Conservation (phyloP, 2,113 vertebrate species). For the Thoracochromis brauschi region DNA sequence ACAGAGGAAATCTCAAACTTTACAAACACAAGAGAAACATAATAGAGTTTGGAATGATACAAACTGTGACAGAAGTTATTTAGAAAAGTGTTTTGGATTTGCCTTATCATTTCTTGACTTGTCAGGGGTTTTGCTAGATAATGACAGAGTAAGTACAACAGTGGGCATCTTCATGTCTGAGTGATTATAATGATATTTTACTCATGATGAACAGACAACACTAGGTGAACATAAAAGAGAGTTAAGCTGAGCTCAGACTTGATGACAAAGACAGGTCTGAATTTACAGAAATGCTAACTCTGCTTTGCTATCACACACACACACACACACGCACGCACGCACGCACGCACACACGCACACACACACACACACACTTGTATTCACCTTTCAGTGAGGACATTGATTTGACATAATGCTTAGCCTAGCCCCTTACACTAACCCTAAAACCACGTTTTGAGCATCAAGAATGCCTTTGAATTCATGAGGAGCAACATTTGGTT, state of each 20-base stretch:
- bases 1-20: not conserved
- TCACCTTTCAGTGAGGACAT: not conserved
- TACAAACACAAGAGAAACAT: not conserved
- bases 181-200: not conserved
- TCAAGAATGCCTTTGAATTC: not conserved
- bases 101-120: not conserved
- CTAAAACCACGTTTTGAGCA: not conserved
- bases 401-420: not conserved
- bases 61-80: not conserved
- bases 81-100: not conserved
- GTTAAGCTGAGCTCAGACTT: not conserved
- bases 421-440: not conserved
- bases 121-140: not conserved
- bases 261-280: not conserved
- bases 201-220: not conserved
- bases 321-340: accelerated
- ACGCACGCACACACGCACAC: accelerated
- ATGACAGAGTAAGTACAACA: not conserved
- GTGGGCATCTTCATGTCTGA: not conserved
- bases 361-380: not conserved
- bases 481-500: not conserved
- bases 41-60: not conserved
- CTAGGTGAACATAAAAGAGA: not conserved
- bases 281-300: not conserved
- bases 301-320: not conserved